phyloP scores from a whole-genome alignment of 2,888 invertebrate species.

The Pemphredon lugubris region DNA sequence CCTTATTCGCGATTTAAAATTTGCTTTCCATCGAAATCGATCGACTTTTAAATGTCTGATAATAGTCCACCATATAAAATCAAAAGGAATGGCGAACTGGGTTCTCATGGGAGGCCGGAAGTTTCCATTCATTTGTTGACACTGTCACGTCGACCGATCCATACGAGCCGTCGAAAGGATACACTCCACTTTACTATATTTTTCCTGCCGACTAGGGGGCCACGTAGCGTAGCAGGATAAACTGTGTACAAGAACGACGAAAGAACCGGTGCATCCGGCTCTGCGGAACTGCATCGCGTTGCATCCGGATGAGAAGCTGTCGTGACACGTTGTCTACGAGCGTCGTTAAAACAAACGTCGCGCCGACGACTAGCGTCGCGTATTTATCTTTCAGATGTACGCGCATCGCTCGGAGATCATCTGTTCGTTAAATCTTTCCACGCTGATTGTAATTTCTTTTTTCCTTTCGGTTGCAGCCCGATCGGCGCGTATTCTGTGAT shows the following conservation, averaged over 20 bases:
- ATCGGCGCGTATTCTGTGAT: no score
- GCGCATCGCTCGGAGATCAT: no score
- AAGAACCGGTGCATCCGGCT: constrained; percentile 58
- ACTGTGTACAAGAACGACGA: constrained; percentile 46
- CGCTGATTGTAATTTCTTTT: no score
- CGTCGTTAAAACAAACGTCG: constrained; percentile 52
- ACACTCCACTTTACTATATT: constrained; percentile 47
- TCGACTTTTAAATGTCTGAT: no score
- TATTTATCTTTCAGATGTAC: constrained; percentile 33
- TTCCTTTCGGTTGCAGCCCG: no score
- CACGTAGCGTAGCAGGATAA: constrained; percentile 30
- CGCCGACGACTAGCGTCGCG: constrained; percentile 18
- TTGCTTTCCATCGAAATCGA: no score
- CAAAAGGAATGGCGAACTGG: no score
- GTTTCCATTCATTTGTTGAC: constrained; percentile 64
- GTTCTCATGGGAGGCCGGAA: constrained; percentile 47
- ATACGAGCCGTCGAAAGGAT: constrained; percentile 58
- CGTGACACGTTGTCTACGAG: constrained; percentile 11
- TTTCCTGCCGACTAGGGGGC: constrained; percentile 24
- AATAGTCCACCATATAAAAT: no score
- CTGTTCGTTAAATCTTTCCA: no score
- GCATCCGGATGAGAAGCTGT: constrained; percentile 41
- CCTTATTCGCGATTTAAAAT: no score
- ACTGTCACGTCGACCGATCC: constrained; percentile 51
- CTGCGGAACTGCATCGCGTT: constrained; percentile 28